phyloP scores from a whole-genome alignment of 2,888 invertebrate genomes.

The Drosophila barbarae region DNA sequence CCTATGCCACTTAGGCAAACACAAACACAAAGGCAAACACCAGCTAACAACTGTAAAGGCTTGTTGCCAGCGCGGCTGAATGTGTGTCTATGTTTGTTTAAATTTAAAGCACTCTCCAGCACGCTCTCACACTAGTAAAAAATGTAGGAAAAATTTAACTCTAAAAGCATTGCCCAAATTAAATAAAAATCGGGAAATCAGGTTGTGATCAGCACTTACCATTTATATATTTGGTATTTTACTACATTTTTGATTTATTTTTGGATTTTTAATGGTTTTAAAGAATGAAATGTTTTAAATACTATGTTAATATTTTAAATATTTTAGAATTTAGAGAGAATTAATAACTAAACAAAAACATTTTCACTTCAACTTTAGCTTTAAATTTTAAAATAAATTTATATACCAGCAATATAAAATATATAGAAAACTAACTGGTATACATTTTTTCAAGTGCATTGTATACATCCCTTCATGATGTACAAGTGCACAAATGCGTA shows the following conservation, averaged over 20 bases:
- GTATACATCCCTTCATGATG: constrained; percentile 13
- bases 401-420: too few relatives aligned
- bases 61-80: constrained; percentile 48
- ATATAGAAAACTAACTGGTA: not conserved
- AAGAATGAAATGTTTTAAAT: too few relatives aligned
- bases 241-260: not conserved
- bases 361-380: too few relatives aligned
- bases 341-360: too few relatives aligned
- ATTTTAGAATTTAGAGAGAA: not conserved
- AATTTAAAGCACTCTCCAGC: constrained; percentile 62
- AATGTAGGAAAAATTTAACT: not conserved
- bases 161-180: not conserved
- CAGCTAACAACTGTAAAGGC: constrained; percentile 46
- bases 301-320: not conserved
- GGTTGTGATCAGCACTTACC: not conserved
- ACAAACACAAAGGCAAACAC: constrained; percentile 40
- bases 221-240: not conserved
- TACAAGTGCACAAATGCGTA: constrained; percentile 14
- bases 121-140: constrained; percentile 15
- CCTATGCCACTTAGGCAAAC: constrained; percentile 37
- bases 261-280: too few relatives aligned
- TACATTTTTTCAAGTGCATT: constrained; percentile 8
- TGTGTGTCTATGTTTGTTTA: constrained; percentile 42
- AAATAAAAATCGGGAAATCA: not conserved
- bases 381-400: not conserved